Evolutionary conservation across 2,888 invertebrate species (phyloP), one percentile per base, ranked within the genome.

Genomic region (Ophion ellenae): DNA sequence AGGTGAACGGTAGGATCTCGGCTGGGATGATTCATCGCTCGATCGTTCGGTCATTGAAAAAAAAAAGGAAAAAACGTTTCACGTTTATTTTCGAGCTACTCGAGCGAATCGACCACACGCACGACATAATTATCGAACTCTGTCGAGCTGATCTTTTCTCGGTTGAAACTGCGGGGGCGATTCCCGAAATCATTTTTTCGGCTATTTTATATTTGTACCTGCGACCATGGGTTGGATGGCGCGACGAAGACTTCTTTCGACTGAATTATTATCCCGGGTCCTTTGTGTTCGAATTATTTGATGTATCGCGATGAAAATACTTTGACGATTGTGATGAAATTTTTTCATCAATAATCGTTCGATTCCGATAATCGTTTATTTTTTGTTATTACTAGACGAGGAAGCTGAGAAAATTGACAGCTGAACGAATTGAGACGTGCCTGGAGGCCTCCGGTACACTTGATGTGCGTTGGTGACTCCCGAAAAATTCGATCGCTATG

Each of bases 401-500:
- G n/a, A 17, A 17, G 7, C 3, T 53, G 9, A 59, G 20, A 66
- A 61, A 61, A 81, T 67, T 81, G 85, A 83, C 66, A 36, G 66
- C n/a, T 28, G 28, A 66, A 59, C 57, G 14, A 67, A 79, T 71
- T 80, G 75, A 82, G 78, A 74, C 17, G 84, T 85, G 75, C 80
- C 69, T 47, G 24, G 73, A 66, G 40, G 82, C 86, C 81, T 82
- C 74, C 83, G 69, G 66, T 77, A 84, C 83, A 53, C 83, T 73
- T 70, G 36, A 74, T 67, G 67, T 61, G 40, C 32, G 77, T 9
- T n/a, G 53, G 73, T 77, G 78, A 69, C 40, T 69, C 67, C 85
- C 80, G 84, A 88, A 86, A 85, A 87, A 90, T 90, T 87, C 84
- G 86, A 88, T 88, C 79, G 87, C 81, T 79, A 88, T 88, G 87